phyloP scores from a whole-genome alignment of 2,888 invertebrate species.

The Rhimphoctona megacephalus region DNA sequence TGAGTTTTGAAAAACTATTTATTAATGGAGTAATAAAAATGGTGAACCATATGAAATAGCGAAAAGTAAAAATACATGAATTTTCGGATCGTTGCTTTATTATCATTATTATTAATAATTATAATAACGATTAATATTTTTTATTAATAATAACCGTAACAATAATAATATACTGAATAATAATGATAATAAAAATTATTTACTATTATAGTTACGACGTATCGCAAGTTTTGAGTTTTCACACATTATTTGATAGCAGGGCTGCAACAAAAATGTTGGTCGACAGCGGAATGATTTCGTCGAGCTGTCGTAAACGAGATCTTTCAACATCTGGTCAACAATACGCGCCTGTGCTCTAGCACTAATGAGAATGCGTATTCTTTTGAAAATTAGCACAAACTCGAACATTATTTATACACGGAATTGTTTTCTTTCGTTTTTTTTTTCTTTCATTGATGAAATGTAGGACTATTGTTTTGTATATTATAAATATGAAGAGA shows the following conservation, averaged over 20 bases:
- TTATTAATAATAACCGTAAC: background rate
- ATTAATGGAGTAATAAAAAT: background rate
- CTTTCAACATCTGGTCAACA: slow-evolving; percentile 11
- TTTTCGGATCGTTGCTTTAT: background rate
- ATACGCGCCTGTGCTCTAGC: background rate
- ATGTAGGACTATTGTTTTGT: background rate
- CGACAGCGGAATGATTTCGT: background rate
- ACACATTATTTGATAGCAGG: background rate
- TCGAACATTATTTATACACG: background rate
- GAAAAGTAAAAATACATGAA: background rate
- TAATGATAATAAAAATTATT: background rate
- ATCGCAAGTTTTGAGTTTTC: background rate
- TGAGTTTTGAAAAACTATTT: background rate
- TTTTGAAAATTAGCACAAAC: slow-evolving; percentile 2
- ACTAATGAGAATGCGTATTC: slow-evolving; percentile 14
- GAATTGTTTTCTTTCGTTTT: background rate
- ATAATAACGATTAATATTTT: background rate
- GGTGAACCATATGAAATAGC: background rate
- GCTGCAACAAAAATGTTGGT: background rate
- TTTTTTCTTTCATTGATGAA: background rate
- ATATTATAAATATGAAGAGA: background rate
- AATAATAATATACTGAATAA: background rate
- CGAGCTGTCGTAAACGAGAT: background rate
- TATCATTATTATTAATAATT: background rate
- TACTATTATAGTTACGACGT: background rate